These are phyloP conservation scores for Myiopsitta monachus DNA, from an alignment of 2,113 vertebrate genomes.

Conservation along the genomic window DNA sequence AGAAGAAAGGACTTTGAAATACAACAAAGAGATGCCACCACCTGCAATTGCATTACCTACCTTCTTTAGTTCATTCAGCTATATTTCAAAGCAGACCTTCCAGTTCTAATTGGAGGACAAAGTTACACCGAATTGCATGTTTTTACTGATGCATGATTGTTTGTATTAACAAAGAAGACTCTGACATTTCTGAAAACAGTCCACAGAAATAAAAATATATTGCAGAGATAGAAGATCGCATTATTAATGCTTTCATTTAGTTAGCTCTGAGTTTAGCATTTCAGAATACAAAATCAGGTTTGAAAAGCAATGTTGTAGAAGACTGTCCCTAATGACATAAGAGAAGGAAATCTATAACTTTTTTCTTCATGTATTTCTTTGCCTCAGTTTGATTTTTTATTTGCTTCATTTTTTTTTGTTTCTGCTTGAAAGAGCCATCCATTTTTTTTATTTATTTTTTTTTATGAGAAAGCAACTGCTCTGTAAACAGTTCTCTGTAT, in stretches of 20 bases:
- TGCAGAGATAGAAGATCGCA: background rate
- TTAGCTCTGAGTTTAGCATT: background rate
- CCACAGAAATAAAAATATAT: slow-evolving; percentile 8
- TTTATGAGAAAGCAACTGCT: background rate
- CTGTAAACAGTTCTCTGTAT: background rate
- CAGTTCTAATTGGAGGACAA: background rate
- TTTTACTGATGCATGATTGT: background rate
- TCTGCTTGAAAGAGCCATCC: background rate
- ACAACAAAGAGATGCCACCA: background rate
- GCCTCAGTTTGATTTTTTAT: background rate
- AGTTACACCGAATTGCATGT: background rate
- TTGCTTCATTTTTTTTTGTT: background rate
- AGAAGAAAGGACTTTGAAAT: background rate
- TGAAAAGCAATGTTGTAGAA: background rate
- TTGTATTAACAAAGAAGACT: background rate
- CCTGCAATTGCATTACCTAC: background rate
- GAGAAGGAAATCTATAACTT: background rate
- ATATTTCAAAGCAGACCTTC: background rate
- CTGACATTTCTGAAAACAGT: slow-evolving; percentile 7
- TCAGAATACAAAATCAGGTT: background rate
- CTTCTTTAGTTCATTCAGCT: background rate
- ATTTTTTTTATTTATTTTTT: background rate
- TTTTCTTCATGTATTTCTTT: background rate
- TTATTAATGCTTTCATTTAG: slow-evolving; percentile 14
- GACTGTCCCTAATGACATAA: background rate